Evolutionary conservation across 2,113 vertebrate genomes (phyloP), one percentile per base, ranked within the genome.

Genomic region (Lota lota): DNA sequence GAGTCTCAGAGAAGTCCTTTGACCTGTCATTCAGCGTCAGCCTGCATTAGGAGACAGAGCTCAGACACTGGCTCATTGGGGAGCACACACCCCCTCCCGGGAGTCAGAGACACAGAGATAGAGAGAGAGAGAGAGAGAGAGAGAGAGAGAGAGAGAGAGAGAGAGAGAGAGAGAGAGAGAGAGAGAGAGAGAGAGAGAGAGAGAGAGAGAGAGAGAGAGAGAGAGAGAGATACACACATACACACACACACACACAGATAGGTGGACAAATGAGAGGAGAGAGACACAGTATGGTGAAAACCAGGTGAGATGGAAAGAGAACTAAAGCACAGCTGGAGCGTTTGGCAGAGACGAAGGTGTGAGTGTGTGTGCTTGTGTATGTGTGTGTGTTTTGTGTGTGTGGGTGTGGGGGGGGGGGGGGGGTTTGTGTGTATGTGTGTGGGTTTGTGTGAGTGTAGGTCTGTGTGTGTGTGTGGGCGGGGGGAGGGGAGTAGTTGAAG

Each of bases 11-110:
- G 62, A 74, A 84, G 83, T 84, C 75, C 85, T 84, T 78, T 79
- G 78, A 82, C 82, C 80, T 69, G 83, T 87, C 88, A 83, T 61
- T 89, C 83, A 83, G 50, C 61, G 56, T 88, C 83, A 86, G 78
- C 77, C 67, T 58, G 70, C 75, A 78, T 84, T 81, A 78, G 73
- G 59, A 80, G 22, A 63, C 61, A 17, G 3, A 16, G 22, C 22
- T 18, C 61, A 33, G 61, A 16, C 22, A 22, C 17, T 19, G 20
- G 40, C 19, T 50, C 11, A 12, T 80, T 64, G 68, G 61, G 73
- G 76, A 74, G 70, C 85, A 78, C 74, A 75, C 83, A 8, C 71
- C n/a, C 40, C 40, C 40, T 12, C 40, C 40, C 40, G 11, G 10
- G 40, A 47, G 73, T 75, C 78, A 85, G 65, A 75, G 63, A 68